Conservation (phyloP, 2,113 vertebrate species). For the Pimephales promelas region DNA sequence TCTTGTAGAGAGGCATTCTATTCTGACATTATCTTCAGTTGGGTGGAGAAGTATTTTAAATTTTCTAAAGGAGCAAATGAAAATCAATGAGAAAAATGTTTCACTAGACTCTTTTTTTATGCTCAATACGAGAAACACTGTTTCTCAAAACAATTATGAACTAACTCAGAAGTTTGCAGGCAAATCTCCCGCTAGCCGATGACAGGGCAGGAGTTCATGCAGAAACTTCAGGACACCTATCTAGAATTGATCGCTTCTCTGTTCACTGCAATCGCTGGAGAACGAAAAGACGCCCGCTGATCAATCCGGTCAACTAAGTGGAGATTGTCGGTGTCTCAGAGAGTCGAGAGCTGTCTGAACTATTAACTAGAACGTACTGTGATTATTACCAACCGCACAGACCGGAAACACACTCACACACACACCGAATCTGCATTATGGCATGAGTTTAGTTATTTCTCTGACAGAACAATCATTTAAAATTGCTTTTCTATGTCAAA, state of each 20-base stretch:
- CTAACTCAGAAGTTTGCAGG: constrained; percentile 77
- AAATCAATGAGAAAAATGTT: constrained; percentile 86
- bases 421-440: not conserved
- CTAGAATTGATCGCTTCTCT: constrained; percentile 75
- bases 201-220: constrained; percentile 69
- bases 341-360: constrained; percentile 74
- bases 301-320: constrained; percentile 81
- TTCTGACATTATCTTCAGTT: constrained; percentile 74
- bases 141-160: constrained; percentile 89
- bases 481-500: too few species aligned
- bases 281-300: constrained; percentile 77
- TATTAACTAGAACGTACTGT: constrained; percentile 75
- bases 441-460: not conserved
- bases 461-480: too few species aligned
- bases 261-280: constrained; percentile 68
- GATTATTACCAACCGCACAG: not conserved
- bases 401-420: not conserved
- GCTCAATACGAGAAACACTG: constrained; percentile 83
- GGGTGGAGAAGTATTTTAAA: constrained; percentile 77
- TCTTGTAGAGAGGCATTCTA: constrained; percentile 81
- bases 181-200: constrained; percentile 65
- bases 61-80: constrained; percentile 74
- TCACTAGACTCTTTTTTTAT: constrained; percentile 81
- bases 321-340: constrained; percentile 77
- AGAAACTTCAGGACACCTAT: constrained; percentile 69